A percentile compares a stretch with the other conserved stretches of the same genome.
These are phyloP conservation scores for Drosophila demipolita DNA, from an alignment of 2,888 invertebrate species.

Conservation along the genomic window DNA sequence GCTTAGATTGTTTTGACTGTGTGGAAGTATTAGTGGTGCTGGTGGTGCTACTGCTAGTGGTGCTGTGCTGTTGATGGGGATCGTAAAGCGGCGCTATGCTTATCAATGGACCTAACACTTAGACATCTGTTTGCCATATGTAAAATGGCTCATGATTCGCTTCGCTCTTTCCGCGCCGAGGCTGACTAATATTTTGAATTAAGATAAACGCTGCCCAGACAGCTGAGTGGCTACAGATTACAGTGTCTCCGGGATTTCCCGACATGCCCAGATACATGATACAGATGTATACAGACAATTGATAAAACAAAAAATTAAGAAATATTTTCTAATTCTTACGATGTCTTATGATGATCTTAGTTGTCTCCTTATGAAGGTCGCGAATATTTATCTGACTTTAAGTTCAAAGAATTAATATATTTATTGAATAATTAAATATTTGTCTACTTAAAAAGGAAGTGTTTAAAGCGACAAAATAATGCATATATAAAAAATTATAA, in stretches of 20 bases:
- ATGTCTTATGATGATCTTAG: not conserved
- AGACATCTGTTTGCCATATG: constrained; percentile 47
- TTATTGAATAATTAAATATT: not conserved
- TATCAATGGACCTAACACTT: constrained; percentile 45
- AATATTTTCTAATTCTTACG: not conserved
- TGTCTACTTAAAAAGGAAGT: not conserved
- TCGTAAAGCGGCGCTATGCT: constrained; percentile 54
- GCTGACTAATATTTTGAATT: constrained; percentile 44
- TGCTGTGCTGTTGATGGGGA: constrained; percentile 5
- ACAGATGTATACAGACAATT: not conserved
- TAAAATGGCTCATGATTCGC: constrained; percentile 19
- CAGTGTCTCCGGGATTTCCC: constrained; percentile 52
- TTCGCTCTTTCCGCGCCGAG: constrained; percentile 8
- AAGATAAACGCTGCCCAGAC: constrained; percentile 48
- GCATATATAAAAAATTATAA: no score
- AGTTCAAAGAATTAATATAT: not conserved
- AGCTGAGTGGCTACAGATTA: constrained; percentile 40
- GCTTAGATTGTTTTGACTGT: constrained; percentile 72
- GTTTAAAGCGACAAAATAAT: not conserved
- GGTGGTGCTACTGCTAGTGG: constrained; percentile 5
- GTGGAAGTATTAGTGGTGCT: constrained; percentile 23
- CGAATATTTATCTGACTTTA: not conserved
- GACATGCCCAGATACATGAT: not conserved
- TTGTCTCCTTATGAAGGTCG: not conserved
- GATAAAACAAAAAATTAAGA: not conserved